Base-by-base conservation (phyloP, 1,140 invertebrate species). In the Manduca sexta region DNA sequence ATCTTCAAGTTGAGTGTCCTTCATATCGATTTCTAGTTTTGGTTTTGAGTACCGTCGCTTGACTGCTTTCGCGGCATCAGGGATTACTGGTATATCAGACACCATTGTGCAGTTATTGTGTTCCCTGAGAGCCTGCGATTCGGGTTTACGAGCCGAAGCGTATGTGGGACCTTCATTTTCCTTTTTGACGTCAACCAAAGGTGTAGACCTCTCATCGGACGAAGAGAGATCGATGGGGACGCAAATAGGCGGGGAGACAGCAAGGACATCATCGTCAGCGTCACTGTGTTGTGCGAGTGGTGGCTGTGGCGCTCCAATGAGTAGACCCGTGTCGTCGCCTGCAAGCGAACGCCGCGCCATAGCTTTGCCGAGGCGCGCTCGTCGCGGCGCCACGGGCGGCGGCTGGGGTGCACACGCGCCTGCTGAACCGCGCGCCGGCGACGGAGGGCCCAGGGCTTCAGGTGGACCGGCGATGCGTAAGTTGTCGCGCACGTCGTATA, bases 401-500 rank as follows among this genome's bases (percentile, higher is more conserved):
- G 84, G 84, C 37, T 89, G 88, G 0, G 89, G 89, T 6, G 88
- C 86, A 45, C 88, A 88, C 49, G 87, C 87, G 0, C 89, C 89
- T 30, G 89, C 90, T 50, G 87, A 90, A 51, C 89, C 91, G 50
- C 90, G 85, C 43, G 89, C 91, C 49, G 88, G 92, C 49, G 91
- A 92, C 50, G 91, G 92, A 1, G 82, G 91, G 83, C 87, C 91
- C 64, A 92, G 77, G 49, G 90, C 89, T 56, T 92, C 91, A 57
- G 64, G 62, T 12, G 69, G 69, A 18, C 67, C 74, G 11, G 85
- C 87, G 58, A 88, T 84, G 75, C 88, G 87, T 57, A 88, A 77
- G 65, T 86, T 87, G 64, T 82, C 74, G 7, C 72, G 65, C 11
- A 68, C 71, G 18, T 79, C 76, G 39, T 68, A 80, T 12, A 82